Base-by-base conservation (phyloP, 2,888 invertebrate species). In the Phaonia tiefii region DNA sequence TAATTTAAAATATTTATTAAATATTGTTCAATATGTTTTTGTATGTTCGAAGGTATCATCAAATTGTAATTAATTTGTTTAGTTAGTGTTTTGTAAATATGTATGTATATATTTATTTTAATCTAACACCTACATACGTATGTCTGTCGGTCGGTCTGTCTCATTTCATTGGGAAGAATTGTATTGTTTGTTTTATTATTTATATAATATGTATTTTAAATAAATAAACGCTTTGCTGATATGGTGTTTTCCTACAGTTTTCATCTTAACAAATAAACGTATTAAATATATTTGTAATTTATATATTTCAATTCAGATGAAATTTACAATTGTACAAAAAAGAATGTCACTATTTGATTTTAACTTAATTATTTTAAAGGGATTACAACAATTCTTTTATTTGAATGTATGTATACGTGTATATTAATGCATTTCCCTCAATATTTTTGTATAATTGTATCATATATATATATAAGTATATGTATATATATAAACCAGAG, bases 221-320 rank as follows among this genome's bases (percentile, higher is more conserved):
- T 54, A 75, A 65, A 63, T 76, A 49, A 76, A 73, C 69, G 76
- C 80, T 80, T 76, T 76, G 76, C 85, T 86, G 88, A 88, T 88
- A 88, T 89, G 89, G 89, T 89, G 88, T 88, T 87, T 86, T 86
- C 86, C 87, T 88, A 88, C 88, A 88, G 86, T 87, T 85, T 86
- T 84, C 22, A 51, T 65, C 67, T 71, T 46, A 58, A 71, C 60
- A 56, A 67, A 56, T 31, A 15, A 20, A 58, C 25, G 13, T 54
- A 54, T 54, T 72, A 46, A 39, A 85, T 49, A 63, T 71, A 75
- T 79, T 75, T 69, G 77, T 72, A 70, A 56, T 74, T n/a, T 72
- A 71, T 51, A 67, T 7, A 72, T 79, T 75, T 69, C 76, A 69
- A 70, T 54, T 72, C 1, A 56, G 37, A 42, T 56, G 54, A 49